Evolutionary conservation across 2,113 vertebrate species (phyloP), one percentile per base, ranked within the genome.

Genomic region (Atlantisia rogersi): DNA sequence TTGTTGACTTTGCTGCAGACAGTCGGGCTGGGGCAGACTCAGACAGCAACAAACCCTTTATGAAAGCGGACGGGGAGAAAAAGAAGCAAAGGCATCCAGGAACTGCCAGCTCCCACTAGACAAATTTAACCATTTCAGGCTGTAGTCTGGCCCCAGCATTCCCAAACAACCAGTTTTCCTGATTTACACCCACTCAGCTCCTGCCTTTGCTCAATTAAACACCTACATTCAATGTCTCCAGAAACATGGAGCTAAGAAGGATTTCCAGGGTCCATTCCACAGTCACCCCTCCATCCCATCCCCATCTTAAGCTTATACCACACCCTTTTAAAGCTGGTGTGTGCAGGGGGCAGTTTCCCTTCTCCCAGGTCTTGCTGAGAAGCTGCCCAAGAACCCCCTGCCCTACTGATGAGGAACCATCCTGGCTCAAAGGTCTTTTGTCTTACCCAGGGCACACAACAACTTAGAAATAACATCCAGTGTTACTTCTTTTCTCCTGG

Each of bases 1-100:
- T 17, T 96, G 92, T 94, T 96, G 96, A 89, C 50, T 96, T 93
- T 96, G 91, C 69, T 52, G 90, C 94, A 97, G 96, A 94, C 96
- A 94, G 95, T 86, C 59, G 0, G 95, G 77, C 86, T 91, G 86
- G 92, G 62, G 83, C 81, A 79, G 83, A 76, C 80, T 42, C 95
- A 96, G 82, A 88, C 95, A 93, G 83, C 90, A 94, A 86, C 82
- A 94, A 94, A 86, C 88, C 48, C 84, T 90, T 75, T 96, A 70
- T 94, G 95, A 96, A 95, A 94, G 86, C 86, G 58, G 94, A 48
- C 92, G 70, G 80, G 94, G 82, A 22, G 46, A 90, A 94, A 86
- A 6, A 56, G 93, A 73, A 94, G 93, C 88, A 91, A 92, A 90
- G 94, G 53, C 77, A 86, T 88, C 76, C 94, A 90, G 73, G 37